Evolutionary conservation across 1,140 invertebrate species (phyloP).

Genomic region (Brachionus angularis): DNA sequence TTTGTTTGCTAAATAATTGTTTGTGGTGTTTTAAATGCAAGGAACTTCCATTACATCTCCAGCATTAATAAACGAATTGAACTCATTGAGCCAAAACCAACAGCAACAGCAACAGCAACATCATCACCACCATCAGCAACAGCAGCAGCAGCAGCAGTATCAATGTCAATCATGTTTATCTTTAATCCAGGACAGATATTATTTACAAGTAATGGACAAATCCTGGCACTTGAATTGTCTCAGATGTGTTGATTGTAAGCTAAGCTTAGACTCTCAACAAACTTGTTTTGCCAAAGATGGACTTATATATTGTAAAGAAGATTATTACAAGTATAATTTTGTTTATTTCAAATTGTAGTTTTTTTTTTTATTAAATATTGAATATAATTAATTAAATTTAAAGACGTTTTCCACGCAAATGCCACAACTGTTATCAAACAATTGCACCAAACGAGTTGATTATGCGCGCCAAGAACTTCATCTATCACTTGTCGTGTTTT

Average conservation of each 20-base stretch:
- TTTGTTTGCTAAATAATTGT: too few species aligned
- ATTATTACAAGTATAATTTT: slow-evolving; percentile 79
- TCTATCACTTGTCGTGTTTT: slow-evolving; percentile 56
- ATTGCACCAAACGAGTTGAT: slow-evolving; percentile 76
- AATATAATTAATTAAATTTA: slow-evolving; percentile 19
- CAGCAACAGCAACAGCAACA: slow-evolving; percentile 14
- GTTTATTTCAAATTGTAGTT: background rate
- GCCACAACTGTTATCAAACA: slow-evolving; percentile 73
- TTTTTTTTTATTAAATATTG: background rate
- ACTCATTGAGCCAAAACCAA: slow-evolving; percentile 1
- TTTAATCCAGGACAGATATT: slow-evolving; percentile 74
- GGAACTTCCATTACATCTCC: too few species aligned
- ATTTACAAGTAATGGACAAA: slow-evolving; percentile 77
- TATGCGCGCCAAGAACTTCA: slow-evolving; percentile 59
- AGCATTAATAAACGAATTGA: too few species aligned
- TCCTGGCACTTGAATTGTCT: slow-evolving; percentile 83
- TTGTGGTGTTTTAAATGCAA: too few species aligned
- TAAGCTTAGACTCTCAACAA: slow-evolving; percentile 78
- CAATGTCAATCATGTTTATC: slow-evolving; percentile 29
- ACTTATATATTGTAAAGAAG: slow-evolving; percentile 92
- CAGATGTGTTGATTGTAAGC: slow-evolving; percentile 77
- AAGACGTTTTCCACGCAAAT: slow-evolving; percentile 52
- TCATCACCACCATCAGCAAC: slow-evolving; percentile 14
- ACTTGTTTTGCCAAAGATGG: slow-evolving; percentile 89
- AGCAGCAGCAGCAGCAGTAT: slow-evolving; percentile 1